phyloP scores from a whole-genome alignment of 2,113 vertebrate genomes.

The Sturnus vulgaris region DNA sequence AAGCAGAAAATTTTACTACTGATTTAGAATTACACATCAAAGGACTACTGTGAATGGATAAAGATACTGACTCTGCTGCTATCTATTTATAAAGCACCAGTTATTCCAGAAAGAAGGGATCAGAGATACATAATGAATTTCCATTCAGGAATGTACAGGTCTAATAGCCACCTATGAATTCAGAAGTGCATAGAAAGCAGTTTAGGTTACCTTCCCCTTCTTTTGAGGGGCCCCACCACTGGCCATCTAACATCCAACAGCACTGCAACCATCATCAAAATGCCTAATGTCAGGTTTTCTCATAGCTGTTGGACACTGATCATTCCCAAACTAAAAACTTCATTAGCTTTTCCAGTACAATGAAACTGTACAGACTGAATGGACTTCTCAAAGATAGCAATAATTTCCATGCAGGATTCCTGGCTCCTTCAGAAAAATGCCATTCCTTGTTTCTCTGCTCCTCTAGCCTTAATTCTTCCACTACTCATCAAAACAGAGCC shows the following conservation, averaged over 20 bases:
- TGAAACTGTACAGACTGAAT: not conserved
- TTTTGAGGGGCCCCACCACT: not conserved
- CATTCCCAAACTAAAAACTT: not conserved
- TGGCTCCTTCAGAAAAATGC: not conserved
- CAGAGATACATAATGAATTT: not conserved
- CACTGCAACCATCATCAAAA: not conserved
- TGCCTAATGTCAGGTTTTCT: not conserved
- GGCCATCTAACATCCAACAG: not conserved
- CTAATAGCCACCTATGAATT: not conserved
- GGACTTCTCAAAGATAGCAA: not conserved
- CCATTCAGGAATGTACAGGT: not conserved
- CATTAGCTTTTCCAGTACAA: not conserved
- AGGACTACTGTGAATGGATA: not conserved
- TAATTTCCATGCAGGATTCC: not conserved
- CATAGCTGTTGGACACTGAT: not conserved
- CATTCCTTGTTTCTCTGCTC: not conserved
- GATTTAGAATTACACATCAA: not conserved
- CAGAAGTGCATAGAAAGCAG: rapidly evolving
- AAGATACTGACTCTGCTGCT: not conserved
- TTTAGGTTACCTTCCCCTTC: not conserved
- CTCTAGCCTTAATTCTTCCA: not conserved
- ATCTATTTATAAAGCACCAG: not conserved
- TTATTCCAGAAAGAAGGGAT: not conserved
- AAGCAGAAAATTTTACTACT: not conserved
- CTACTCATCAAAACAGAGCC: not conserved